Base-by-base conservation (phyloP, 2,797 vertebrate species). In the Gastrophryne carolinensis region DNA sequence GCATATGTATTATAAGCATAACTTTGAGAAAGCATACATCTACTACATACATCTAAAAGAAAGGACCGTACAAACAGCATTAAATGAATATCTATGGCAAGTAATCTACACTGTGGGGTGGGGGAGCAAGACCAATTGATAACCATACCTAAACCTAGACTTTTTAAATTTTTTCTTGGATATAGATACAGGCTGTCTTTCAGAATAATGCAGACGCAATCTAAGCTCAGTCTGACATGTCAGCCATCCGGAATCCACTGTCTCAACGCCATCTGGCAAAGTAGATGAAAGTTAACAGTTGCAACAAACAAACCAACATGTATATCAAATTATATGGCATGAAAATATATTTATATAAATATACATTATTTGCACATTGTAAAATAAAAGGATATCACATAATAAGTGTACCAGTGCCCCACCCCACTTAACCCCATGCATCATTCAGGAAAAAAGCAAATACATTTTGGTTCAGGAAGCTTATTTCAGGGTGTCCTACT, bases 121-220 rank as follows among this genome's bases (percentile, higher is more conserved):
- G 15, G 12, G 50, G 5, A n/a, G 4, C 23, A 27, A 73, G 39
- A 81, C 27, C 65, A 79, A 71, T 15, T 72, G n/a, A 65, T 50
- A 21, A 29, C 80, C 80, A 80, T 90, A 99, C 98, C 98, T 98
- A 89, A 99, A 99, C 81, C 96, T 91, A 47, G 98, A 99, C 78
- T 94, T 98, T 90, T 99, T 98, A 82, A 91, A 98, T 87, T 98
- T 97, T 86, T 95, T 98, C 91, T 99, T 99, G 0, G 95, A 94
- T 81, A 99, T 98, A 27, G 94, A 92, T 63, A 99, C 95, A 4
- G 98, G 95, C 53, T 92, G 81, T 83, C 86, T 94, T 82, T 95
- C 92, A 58, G 96, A 98, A 85, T 92, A 92, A 91, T 99, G 97
- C 75, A 99, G 90, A 50, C 97, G 93, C 69, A 99, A 87, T 62